These are phyloP conservation scores for Semaprochilodus insignis DNA, from an alignment of 2,797 vertebrate species.

Conservation along the genomic window DNA sequence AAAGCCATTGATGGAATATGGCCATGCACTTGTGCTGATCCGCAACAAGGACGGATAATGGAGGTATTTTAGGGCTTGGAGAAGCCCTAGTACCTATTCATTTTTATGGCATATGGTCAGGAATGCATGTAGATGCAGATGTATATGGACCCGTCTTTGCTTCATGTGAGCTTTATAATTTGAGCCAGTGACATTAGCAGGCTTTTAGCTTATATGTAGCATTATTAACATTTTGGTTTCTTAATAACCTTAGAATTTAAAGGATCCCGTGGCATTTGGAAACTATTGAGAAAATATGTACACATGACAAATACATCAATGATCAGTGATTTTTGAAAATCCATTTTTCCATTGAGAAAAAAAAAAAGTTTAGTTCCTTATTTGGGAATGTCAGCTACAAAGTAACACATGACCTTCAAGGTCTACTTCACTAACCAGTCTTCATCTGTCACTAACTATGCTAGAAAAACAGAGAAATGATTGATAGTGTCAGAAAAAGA, in stretches of 20 bases:
- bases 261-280: no score
- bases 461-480: neutral
- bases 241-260: neutral
- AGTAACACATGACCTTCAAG: no score
- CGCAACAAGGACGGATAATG: neutral
- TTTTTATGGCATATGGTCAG: neutral
- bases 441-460: no score
- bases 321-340: no score
- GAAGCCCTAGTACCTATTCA: neutral
- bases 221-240: neutral
- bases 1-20: slow-evolving; percentile 13
- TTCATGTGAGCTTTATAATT: neutral
- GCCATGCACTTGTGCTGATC: neutral
- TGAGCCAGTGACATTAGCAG: neutral
- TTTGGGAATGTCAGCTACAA: no score
- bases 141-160: neutral
- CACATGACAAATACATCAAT: no score
- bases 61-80: neutral
- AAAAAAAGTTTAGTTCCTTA: no score
- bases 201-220: no score
- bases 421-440: no score
- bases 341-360: no score
- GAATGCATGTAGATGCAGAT: neutral
- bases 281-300: no score
- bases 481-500: no score